Base-by-base conservation (phyloP, 2,113 vertebrate species). In the Zootoca vivipara region DNA sequence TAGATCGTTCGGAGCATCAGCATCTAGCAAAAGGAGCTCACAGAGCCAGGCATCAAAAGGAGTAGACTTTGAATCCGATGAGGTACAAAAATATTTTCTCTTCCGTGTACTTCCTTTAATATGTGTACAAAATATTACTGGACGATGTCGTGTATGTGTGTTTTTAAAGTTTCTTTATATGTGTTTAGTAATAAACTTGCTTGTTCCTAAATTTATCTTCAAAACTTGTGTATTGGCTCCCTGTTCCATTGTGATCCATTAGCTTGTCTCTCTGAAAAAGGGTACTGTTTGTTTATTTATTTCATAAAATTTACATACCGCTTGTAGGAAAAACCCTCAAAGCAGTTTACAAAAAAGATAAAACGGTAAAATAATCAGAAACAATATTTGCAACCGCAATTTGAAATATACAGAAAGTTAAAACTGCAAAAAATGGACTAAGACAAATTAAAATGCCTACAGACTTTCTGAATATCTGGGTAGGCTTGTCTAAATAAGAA, bases 21-120 rank as follows among this genome's bases (percentile, higher is more conserved):
- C 93, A 0, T 85, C 94, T 78, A 94, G 92, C 84, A 98, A 95
- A 89, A 93, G 62, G 65, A 38, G 92, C 88, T 98, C 97, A 75
- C 98, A 98, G 93, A 98, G 96, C 93, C 98, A 97, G 0, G 91
- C 93, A 0, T 77, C 93, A 3, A 97, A 85, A 96, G 98, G 98
- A 64, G 92, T 98, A 22, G 93, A 95, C 75, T 98, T 98, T 94
- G 97, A 98, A 38, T 97, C 97, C 62, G 97, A 98, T 90, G 98
- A 98, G 97, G 98, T 98, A 97, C 88, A 86, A 33, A 78, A 30
- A 87, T 40, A 15, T 30, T 1, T 52, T 33, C 22, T 80, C 52
- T 26, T 20, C 30, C 20, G 3, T 4, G 13, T 73, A 52, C 8
- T 80, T 87, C 65, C 33, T 52, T 77, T 74, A 46, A 65, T 46